These are phyloP conservation scores for Tiphia femorata DNA, from an alignment of 2,888 invertebrate genomes.

Conservation along the genomic window DNA sequence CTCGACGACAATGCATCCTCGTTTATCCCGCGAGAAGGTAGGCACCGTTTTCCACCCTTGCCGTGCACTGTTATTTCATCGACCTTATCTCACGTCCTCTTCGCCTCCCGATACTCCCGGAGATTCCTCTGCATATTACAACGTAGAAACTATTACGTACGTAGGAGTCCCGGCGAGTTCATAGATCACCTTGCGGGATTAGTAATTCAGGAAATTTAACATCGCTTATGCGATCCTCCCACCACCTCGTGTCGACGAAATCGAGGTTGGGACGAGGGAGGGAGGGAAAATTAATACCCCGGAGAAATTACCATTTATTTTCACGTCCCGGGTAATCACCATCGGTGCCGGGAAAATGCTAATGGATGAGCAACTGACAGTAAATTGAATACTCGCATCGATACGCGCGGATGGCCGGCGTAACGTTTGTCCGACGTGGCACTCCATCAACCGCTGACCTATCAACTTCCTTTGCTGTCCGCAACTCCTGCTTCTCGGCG, in stretches of 20 bases:
- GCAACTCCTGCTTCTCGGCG: background rate
- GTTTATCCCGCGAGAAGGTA: no score
- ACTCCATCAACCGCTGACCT: conserved; percentile 40
- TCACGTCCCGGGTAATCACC: conserved; percentile 34
- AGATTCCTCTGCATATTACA: no score
- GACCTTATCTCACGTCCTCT: no score
- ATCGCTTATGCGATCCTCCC: conserved; percentile 24
- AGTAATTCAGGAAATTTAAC: conserved; percentile 32
- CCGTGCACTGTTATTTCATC: no score
- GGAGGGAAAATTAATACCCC: conserved; percentile 36
- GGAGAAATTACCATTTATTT: conserved; percentile 46
- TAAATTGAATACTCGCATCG: conserved; percentile 52
- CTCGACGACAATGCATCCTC: no score
- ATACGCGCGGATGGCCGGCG: conserved; percentile 37
- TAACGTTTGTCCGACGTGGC: conserved; percentile 22
- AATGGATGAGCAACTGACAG: conserved; percentile 43
- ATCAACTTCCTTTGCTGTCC: conserved; percentile 22
- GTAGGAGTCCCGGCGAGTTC: conserved; percentile 17
- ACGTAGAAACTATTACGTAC: conserved; percentile 7
- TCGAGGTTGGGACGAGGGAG: no score
- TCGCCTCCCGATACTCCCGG: no score
- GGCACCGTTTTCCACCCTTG: background rate
- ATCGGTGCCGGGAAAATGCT: conserved; percentile 37
- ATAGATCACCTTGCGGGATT: conserved; percentile 38
- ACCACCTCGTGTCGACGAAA: conserved; percentile 40